Evolutionary conservation across 2,888 invertebrate genomes (phyloP).

Genomic region (Pristionchus japonicus): DNA sequence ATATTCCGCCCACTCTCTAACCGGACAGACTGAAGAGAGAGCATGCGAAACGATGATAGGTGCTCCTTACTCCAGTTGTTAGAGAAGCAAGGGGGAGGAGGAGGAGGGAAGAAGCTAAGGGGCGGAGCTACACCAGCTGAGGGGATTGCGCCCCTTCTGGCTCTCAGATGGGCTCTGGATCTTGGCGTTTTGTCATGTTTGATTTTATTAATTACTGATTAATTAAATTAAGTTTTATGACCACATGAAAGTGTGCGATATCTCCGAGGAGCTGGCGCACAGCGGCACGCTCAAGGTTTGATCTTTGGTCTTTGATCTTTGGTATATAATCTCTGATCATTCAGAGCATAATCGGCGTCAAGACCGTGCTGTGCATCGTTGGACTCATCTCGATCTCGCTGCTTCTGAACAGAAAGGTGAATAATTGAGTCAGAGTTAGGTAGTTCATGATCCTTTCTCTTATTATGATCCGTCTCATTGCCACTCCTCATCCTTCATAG

Average conservation of each 20-base stretch:
- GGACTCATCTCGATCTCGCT: slow-evolving; percentile 6
- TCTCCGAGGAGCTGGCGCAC: slow-evolving; percentile 38
- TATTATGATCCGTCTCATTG: neutral
- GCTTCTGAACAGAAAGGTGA: slow-evolving; percentile 19
- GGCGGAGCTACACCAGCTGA: neutral
- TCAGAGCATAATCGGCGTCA: slow-evolving; percentile 25
- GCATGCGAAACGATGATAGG: too few species aligned
- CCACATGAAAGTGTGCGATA: neutral
- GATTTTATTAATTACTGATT: neutral
- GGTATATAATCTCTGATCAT: neutral
- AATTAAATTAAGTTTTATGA: neutral
- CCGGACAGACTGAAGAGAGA: too few species aligned
- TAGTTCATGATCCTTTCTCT: neutral
- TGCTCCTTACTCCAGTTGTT: too few species aligned
- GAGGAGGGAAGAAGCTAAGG: neutral
- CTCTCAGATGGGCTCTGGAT: neutral
- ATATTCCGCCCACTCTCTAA: too few species aligned
- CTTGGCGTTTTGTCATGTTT: neutral
- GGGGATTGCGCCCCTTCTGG: neutral
- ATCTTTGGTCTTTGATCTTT: neutral
- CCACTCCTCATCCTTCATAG: neutral
- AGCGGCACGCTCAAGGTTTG: slow-evolving; percentile 17
- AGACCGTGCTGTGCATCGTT: slow-evolving; percentile 27
- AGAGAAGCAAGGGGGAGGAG: neutral
- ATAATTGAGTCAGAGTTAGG: neutral